Evolutionary conservation across 1,140 invertebrate species (phyloP), one percentile per base, ranked within the genome.

Genomic region (Brachionus paranguensis): DNA sequence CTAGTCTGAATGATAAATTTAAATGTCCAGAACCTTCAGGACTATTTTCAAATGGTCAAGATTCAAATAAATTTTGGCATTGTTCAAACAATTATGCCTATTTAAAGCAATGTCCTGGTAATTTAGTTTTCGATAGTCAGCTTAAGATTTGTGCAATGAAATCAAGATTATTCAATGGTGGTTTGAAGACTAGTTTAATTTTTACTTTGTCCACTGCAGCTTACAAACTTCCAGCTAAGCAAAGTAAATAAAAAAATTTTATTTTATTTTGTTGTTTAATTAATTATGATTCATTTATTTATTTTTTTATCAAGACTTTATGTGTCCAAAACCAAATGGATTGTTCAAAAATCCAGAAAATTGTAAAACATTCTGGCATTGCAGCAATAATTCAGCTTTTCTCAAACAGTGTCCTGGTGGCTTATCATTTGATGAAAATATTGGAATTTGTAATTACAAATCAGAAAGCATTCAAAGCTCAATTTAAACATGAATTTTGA

Each of bases 11-110:
- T 47, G 17, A 76, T 8, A 50, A 76, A 47, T 76, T 47, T 50
- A 45, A 33, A 10, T 76, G 72, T 50, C 72, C 72, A n/a, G 17
- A 47, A 50, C n/a, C 41, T 47, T 76, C 72, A 8, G 72, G 72
- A 47, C n/a, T 76, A 11, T 76, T 47, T 76, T 7, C 41, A 11
- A 47, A 76, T 50, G 17, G 0, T 24, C 24, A 47, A 11, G 72
- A 76, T 76, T 47, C 41, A 11, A 76, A 47, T 20, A 47, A 37
- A 47, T 76, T 76, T 29, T 76, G 72, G 72, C 72, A 76, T 50
- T 76, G 72, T 50, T 76, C 72, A 50, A 76, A 76, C 29, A 14
- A 29, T 27, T 11, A 33, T 20, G 41, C 72, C 7, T 76, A 47
- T 76, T 29, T 33, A 11, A 76, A 76, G 47, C 17, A 47, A 37